These are phyloP conservation scores for Copidosoma floridanum DNA, from an alignment of 1,140 invertebrate species.

Conservation along the genomic window DNA sequence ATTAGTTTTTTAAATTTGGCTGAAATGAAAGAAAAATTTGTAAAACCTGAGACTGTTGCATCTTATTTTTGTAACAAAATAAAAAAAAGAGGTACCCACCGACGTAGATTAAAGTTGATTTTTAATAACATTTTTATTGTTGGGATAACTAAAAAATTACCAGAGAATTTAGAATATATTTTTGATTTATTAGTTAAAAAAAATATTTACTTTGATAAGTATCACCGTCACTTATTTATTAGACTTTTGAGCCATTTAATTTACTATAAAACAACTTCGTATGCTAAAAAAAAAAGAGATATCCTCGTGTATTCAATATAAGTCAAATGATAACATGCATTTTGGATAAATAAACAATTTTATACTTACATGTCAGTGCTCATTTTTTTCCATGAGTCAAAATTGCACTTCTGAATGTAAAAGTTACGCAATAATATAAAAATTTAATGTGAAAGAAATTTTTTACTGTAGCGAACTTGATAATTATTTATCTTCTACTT, in stretches of 20 bases:
- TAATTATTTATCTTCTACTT: too few species aligned
- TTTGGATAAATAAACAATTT: background rate
- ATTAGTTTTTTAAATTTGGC: too few species aligned
- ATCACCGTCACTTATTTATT: background rate
- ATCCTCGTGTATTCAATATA: conserved; percentile 1
- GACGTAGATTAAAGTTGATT: background rate
- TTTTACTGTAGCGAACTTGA: too few species aligned
- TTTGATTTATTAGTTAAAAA: background rate
- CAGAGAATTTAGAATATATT: background rate
- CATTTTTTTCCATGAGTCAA: background rate
- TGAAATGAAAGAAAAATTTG: too few species aligned
- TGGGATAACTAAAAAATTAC: too few species aligned
- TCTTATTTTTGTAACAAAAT: too few species aligned
- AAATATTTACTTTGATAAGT: background rate
- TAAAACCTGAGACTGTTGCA: too few species aligned
- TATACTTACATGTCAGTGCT: background rate
- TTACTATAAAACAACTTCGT: background rate
- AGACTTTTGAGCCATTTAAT: too few species aligned
- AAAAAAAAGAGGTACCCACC: too few species aligned
- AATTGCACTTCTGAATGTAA: background rate
- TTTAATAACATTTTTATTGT: background rate
- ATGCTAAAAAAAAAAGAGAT: background rate
- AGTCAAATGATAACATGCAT: background rate
- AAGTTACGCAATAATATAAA: background rate
- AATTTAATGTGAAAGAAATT: background rate